Percentiles rank a stretch among this genome's conserved stretches.
These are phyloP conservation scores for Conus canariensis DNA, from an alignment of 2,888 invertebrate genomes.

Conservation along the genomic window DNA sequence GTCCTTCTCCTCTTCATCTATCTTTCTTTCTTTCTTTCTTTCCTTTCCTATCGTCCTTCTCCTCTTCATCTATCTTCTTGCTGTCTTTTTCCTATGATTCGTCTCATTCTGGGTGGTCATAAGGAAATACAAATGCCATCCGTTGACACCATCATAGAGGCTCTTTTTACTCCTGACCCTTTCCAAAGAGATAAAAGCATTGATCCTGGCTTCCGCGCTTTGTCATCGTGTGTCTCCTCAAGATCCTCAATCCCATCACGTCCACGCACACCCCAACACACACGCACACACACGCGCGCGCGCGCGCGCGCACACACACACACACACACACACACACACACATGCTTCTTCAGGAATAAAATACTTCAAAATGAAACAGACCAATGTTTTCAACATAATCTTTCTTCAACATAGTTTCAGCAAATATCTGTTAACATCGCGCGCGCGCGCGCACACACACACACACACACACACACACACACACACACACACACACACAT, in stretches of 20 bases:
- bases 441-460: too few relatives aligned
- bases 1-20: neutral
- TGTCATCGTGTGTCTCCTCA: neutral
- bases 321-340: neutral
- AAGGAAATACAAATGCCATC: too few relatives aligned
- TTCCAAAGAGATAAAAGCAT: neutral
- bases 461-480: neutral
- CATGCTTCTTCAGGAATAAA: too few relatives aligned
- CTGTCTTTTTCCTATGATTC: too few relatives aligned
- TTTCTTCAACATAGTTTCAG: too few relatives aligned
- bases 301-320: too few relatives aligned
- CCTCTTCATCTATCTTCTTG: too few relatives aligned
- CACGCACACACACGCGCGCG: neutral
- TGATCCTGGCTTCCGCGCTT: neutral
- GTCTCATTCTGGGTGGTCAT: too few relatives aligned
- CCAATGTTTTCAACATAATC: neutral
- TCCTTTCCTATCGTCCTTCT: neutral
- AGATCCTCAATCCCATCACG: neutral
- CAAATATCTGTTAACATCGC: neutral
- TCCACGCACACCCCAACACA: neutral
- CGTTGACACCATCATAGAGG: neutral
- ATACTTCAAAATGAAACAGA: too few relatives aligned
- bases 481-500: too few relatives aligned
- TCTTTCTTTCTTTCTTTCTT: too few relatives aligned
- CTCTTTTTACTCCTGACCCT: neutral